A percentile compares a stretch with the other conserved stretches of the same genome.
Conservation (phyloP, 2,888 invertebrate species). For the Luffia ferchaultella region DNA sequence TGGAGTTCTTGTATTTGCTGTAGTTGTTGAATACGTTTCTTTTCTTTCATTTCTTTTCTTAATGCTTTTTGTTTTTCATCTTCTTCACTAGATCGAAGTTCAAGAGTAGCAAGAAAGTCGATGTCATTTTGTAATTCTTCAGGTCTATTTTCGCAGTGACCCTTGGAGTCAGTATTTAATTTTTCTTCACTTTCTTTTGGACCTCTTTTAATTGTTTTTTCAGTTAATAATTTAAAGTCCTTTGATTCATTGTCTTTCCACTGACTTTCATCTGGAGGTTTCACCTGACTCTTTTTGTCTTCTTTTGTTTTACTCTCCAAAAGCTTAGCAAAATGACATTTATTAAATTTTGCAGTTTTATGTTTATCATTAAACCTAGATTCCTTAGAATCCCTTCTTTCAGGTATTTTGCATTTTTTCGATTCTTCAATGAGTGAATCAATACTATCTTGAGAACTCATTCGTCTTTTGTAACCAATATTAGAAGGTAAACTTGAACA, state of each 20-base stretch:
- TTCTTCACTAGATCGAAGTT: conserved; percentile 67
- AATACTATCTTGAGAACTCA: conserved; percentile 78
- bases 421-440: conserved; percentile 65
- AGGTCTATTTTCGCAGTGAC: conserved; percentile 6
- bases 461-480: conserved; percentile 75
- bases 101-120: conserved; percentile 66
- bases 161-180: conserved; percentile 8
- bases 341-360: conserved; percentile 65
- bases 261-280: conserved; percentile 50
- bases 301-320: conserved; percentile 69
- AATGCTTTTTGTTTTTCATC: conserved; percentile 65
- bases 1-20: conserved; percentile 58
- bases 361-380: conserved; percentile 43
- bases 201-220: conserved; percentile 34
- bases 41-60: conserved; percentile 64
- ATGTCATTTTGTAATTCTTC: conserved; percentile 50
- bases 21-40: conserved; percentile 57
- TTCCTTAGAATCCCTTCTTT: conserved; percentile 78
- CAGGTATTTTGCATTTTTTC: conserved; percentile 66
- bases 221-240: conserved; percentile 15
- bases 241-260: conserved; percentile 30
- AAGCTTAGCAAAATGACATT: conserved; percentile 64
- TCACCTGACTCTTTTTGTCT: conserved; percentile 64
- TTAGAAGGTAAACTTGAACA: conserved; percentile 69
- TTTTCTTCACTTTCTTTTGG: conserved; percentile 32